Percentiles rank a stretch among this genome's conserved stretches.
Evolutionary conservation across 2,113 vertebrate genomes (phyloP).

Genomic region (Myrmecobius fasciatus): DNA sequence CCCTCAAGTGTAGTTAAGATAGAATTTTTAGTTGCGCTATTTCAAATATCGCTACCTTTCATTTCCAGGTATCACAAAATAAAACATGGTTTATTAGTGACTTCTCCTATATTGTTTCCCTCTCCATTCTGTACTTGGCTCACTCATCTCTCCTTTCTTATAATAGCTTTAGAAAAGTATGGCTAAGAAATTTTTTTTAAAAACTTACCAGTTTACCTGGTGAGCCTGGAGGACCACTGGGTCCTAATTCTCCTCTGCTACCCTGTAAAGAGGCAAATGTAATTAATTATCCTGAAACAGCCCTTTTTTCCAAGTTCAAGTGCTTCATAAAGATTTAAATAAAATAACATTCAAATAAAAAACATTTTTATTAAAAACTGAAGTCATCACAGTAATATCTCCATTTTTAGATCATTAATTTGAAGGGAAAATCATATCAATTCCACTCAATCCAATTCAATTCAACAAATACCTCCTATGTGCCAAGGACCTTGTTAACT

Average conservation of each 20-base stretch:
- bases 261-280: slow-evolving; percentile 85
- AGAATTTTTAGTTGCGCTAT: slow-evolving; percentile 12
- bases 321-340: slow-evolving; percentile 24
- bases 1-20: not conserved
- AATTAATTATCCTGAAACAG: not conserved
- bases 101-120: slow-evolving; percentile 13
- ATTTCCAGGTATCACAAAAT: slow-evolving; percentile 60
- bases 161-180: slow-evolving; percentile 43
- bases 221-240: slow-evolving; percentile 88
- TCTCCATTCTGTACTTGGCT: slow-evolving; percentile 11
- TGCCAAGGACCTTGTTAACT: not conserved
- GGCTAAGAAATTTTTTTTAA: not conserved
- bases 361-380: slow-evolving; percentile 24
- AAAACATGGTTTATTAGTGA: slow-evolving; percentile 14
- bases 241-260: slow-evolving; percentile 89
- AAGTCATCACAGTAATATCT: not conserved
- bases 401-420: not conserved
- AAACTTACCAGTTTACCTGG: slow-evolving; percentile 92
- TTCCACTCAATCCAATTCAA: not conserved
- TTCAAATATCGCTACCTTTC: not conserved
- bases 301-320: not conserved
- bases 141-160: not conserved
- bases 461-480: not conserved
- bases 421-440: not conserved
- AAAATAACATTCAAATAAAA: not conserved